Conservation (phyloP, 2,888 invertebrate genomes). For the Heteropelma amictum region DNA sequence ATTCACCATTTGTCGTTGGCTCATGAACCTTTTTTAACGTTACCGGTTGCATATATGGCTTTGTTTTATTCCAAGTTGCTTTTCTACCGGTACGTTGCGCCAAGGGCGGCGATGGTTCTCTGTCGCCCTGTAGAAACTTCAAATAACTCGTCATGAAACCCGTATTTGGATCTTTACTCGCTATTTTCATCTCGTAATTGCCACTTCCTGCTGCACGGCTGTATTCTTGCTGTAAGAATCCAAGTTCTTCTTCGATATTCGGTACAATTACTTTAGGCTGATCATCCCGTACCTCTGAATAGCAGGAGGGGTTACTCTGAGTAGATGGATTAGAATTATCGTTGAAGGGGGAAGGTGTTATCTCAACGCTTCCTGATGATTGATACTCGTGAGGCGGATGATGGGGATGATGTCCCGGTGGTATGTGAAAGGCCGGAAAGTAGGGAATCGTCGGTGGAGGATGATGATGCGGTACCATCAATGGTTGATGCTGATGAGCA, state of each 20-base stretch:
- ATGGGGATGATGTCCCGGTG: constrained; percentile 79
- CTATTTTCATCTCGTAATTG: constrained; percentile 82
- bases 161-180: constrained; percentile 81
- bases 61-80: constrained; percentile 82
- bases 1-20: constrained; percentile 62
- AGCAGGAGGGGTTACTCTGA: constrained; percentile 32
- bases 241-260: constrained; percentile 92
- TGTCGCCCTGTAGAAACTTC: constrained; percentile 90
- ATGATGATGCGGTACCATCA: constrained; percentile 85
- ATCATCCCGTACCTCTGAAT: constrained; percentile 79
- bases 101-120: constrained; percentile 89
- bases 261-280: constrained; percentile 92
- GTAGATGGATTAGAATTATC: constrained; percentile 50
- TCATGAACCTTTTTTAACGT: constrained; percentile 60
- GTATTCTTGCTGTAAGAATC: constrained; percentile 82
- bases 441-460: constrained; percentile 84
- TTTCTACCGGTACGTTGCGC: constrained; percentile 84
- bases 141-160: constrained; percentile 93
- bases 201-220: constrained; percentile 74
- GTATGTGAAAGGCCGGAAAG: constrained; percentile 87
- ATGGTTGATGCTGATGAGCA: constrained; percentile 82
- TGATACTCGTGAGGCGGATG: constrained; percentile 83
- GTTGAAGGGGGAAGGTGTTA: constrained; percentile 79
- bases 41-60: constrained; percentile 69
- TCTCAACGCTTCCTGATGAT: constrained; percentile 81